Conservation (phyloP, 2,797 vertebrate species). For the Chloroceryle inda region DNA sequence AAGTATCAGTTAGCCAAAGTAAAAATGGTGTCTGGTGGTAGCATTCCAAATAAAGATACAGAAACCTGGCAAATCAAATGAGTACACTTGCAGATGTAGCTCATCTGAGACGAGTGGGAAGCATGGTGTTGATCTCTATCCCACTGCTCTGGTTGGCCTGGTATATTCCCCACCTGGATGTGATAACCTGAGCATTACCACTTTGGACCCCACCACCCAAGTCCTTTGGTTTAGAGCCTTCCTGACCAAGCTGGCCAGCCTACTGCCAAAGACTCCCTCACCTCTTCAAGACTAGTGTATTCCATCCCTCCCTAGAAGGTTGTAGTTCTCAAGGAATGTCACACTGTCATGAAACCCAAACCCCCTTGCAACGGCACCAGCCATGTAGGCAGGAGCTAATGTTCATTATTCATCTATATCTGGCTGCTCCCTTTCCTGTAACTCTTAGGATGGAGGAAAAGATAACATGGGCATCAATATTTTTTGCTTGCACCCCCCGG, state of each 20-base stretch:
- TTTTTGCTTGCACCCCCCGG: not conserved
- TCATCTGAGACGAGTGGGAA: not conserved
- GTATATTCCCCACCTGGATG: not conserved
- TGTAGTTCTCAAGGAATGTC: not conserved
- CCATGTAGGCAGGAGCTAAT: not conserved
- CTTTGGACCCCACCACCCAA: not conserved
- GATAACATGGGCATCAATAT: not conserved
- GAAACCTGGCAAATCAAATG: not conserved
- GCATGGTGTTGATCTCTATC: not conserved
- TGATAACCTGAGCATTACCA: not conserved
- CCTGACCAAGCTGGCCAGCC: not conserved
- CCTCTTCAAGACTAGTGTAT: not conserved
- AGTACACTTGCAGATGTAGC: not conserved
- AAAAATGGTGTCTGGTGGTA: not conserved
- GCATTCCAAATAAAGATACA: not conserved
- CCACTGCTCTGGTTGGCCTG: not conserved
- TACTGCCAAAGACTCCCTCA: not conserved
- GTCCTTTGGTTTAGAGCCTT: not conserved
- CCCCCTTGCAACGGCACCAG: not conserved
- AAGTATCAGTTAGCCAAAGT: not conserved
- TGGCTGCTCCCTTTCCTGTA: not conserved
- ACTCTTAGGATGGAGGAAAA: not conserved
- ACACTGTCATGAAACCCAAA: not conserved
- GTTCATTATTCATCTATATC: not conserved
- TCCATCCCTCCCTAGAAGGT: not conserved